phyloP scores from a whole-genome alignment of 1,140 invertebrate genomes.

The Pseudomyrmex concolor region DNA sequence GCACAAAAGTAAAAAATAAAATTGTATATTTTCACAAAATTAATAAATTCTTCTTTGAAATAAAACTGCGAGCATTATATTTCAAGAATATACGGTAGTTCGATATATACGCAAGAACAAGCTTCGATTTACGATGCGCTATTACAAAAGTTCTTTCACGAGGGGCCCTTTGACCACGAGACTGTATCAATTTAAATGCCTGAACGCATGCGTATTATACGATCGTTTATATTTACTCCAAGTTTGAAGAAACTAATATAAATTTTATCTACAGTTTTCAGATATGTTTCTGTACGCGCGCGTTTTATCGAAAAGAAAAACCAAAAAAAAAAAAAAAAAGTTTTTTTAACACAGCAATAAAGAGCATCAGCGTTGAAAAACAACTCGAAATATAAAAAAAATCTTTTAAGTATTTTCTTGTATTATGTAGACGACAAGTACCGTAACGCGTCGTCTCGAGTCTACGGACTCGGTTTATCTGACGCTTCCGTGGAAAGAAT shows the following conservation, averaged over 20 bases:
- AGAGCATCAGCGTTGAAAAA: not conserved
- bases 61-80: not conserved
- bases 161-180: constrained; percentile 22
- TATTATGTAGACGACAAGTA: not conserved
- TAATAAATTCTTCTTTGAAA: not conserved
- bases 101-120: not conserved
- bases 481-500: not conserved
- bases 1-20: not conserved
- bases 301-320: not conserved
- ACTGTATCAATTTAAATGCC: constrained; percentile 37
- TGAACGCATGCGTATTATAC: not conserved
- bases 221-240: constrained; percentile 13
- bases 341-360: no score
- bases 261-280: constrained; percentile 29
- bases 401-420: no score
- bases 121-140: constrained; percentile 11
- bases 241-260: constrained; percentile 40
- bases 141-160: constrained; percentile 21
- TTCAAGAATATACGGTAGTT: not conserved
- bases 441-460: not conserved
- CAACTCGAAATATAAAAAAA: not conserved
- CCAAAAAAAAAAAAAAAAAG: no score
- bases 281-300: no score
- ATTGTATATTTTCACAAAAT: constrained; percentile 8
- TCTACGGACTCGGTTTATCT: not conserved